Evolutionary conservation across 2,113 vertebrate genomes (phyloP).

Genomic region (Otis tarda): DNA sequence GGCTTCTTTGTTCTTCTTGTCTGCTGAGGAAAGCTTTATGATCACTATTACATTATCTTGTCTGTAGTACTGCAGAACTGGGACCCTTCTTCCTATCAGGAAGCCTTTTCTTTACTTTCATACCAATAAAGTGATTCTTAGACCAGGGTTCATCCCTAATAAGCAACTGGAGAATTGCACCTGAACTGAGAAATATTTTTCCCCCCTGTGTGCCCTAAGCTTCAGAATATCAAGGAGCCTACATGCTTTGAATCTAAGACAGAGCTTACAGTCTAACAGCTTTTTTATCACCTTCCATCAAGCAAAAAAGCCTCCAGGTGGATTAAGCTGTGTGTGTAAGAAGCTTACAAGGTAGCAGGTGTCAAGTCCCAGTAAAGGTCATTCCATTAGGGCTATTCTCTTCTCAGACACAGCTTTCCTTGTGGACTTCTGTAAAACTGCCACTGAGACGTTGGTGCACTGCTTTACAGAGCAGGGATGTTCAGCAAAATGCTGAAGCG

Average conservation of each 20-base stretch:
- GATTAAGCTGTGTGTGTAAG: constrained; percentile 75
- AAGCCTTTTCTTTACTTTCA: constrained; percentile 64
- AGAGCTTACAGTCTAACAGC: constrained; percentile 64
- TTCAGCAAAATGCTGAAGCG: constrained; percentile 46
- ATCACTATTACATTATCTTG: constrained; percentile 65
- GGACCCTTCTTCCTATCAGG: constrained; percentile 49
- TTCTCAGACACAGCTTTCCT: constrained; percentile 65
- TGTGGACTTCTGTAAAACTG: constrained; percentile 44
- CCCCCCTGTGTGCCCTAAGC: constrained; percentile 51
- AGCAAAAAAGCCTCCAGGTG: constrained; percentile 75
- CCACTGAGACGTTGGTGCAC: not conserved
- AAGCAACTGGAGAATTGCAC: constrained; percentile 70
- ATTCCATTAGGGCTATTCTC: constrained; percentile 69
- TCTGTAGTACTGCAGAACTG: constrained; percentile 36
- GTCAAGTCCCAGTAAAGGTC: constrained; percentile 74
- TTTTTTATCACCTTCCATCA: constrained; percentile 76
- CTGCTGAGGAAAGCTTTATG: constrained; percentile 70
- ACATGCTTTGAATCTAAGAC: constrained; percentile 73
- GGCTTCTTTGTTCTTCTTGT: constrained; percentile 63
- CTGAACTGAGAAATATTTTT: constrained; percentile 69
- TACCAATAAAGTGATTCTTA: constrained; percentile 68
- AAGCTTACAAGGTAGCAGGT: constrained; percentile 74
- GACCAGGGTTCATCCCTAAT: constrained; percentile 68
- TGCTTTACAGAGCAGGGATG: not conserved
- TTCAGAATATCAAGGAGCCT: constrained; percentile 66